A percentile compares a stretch with the other conserved stretches of the same genome.
These are phyloP conservation scores for Phengaris arion DNA, from an alignment of 2,888 invertebrate species.

Conservation along the genomic window DNA sequence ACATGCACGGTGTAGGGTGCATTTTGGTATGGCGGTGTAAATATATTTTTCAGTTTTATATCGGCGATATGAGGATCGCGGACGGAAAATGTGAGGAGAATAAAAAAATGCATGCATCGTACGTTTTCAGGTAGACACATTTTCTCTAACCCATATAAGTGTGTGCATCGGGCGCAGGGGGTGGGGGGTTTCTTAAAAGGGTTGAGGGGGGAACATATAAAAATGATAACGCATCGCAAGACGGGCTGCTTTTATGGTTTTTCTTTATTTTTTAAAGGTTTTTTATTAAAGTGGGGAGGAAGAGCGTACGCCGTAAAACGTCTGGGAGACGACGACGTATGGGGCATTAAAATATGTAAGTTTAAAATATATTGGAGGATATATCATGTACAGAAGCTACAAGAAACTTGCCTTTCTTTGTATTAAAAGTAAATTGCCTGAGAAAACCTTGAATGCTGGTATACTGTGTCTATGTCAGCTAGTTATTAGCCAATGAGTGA, in stretches of 20 bases:
- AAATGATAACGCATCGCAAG: conserved; percentile 80
- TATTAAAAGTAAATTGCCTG: neutral
- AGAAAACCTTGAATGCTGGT: neutral
- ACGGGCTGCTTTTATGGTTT: conserved; percentile 78
- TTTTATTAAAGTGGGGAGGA: conserved; percentile 61
- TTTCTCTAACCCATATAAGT: conserved; percentile 79
- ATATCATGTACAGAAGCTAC: neutral
- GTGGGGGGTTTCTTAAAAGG: conserved; percentile 52
- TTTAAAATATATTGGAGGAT: conserved; percentile 18
- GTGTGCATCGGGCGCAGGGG: conserved; percentile 58
- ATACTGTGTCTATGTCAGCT: too few species aligned
- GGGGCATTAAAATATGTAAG: conserved; percentile 23
- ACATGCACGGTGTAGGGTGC: conserved; percentile 38
- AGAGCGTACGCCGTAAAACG: conserved; percentile 43
- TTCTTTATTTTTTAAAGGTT: conserved; percentile 76
- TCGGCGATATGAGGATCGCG: conserved; percentile 79
- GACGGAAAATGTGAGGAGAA: conserved; percentile 76
- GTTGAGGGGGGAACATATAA: conserved; percentile 71
- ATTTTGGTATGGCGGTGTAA: conserved; percentile 51
- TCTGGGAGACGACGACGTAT: conserved; percentile 31
- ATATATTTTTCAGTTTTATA: conserved; percentile 80
- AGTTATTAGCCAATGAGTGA: too few species aligned
- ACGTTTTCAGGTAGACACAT: conserved; percentile 80
- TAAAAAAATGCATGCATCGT: conserved; percentile 78
- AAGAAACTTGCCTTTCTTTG: neutral